Evolutionary conservation across 2,113 vertebrate genomes (phyloP), one percentile per base, ranked within the genome.

Genomic region (Pipra filicauda): DNA sequence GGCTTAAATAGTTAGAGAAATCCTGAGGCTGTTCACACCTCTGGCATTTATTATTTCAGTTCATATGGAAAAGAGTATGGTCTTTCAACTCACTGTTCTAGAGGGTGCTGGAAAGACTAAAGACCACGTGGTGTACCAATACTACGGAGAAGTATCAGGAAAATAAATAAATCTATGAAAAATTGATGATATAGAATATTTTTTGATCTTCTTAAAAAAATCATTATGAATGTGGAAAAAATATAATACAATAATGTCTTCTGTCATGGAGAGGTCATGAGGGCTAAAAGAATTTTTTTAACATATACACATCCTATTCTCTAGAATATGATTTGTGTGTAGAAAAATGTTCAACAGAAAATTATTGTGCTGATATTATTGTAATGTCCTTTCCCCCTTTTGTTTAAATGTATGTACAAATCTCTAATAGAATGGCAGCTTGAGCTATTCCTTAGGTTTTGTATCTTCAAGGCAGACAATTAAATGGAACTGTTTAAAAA

Each of bases 121-220:
- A 62, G 16, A 41, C 2, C 16, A 61, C 6, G 28, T 23, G 7
- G 10, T 28, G 15, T 30, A 33, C 9, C 3, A 44, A 7, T 21
- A 8, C 4, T 28, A 2, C 22, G 11, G 4, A 41, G 17, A 58
- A 33, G 4, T 31, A 65, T 12, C 5, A 73, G 3, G 3, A 73
- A 77, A 70, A 5, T 4, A 21, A 84, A 35, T 21, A 44, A 37
- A 43, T 13, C 4, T 24, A n/a, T 6, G 15, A 62, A 75, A 78
- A 88, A 2, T 0, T 13, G 7, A 39, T 3, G 16, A 51, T 55
- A 51, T 2, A 44, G 6, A 52, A 33, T 30, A 30, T 14, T 20
- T 54, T 62, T 55, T 66, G 0, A n/a, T 35, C 15, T 70, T 69
- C 7, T 44, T 2, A 2, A 75, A 62, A 12, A 76, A 62, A 41